phyloP scores from a whole-genome alignment of 2,888 invertebrate genomes.

The Lasioglossum lativentre region DNA sequence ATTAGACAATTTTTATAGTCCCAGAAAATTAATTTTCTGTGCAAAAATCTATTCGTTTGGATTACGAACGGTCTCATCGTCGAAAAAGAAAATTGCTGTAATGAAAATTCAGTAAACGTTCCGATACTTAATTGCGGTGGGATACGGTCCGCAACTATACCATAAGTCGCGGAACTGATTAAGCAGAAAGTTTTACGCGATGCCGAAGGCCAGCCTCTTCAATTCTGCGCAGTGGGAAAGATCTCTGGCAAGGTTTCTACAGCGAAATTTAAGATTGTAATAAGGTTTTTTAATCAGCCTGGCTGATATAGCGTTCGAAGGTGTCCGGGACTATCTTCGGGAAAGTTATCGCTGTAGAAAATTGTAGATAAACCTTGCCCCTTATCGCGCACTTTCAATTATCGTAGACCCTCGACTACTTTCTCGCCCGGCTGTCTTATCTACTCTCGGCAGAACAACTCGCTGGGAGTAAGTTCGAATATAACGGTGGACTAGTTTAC shows the following conservation, averaged over 20 bases:
- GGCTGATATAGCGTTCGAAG: neutral
- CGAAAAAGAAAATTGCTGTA: neutral
- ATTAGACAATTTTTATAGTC: too few relatives aligned
- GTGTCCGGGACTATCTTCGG: neutral
- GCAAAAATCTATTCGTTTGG: neutral
- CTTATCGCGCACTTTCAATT: slow-evolving; percentile 51
- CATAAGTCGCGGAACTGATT: slow-evolving; percentile 18
- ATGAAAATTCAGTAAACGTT: neutral
- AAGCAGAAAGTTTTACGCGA: neutral
- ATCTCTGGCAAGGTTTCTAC: neutral
- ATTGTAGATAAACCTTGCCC: slow-evolving; percentile 24
- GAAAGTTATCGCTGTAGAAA: slow-evolving; percentile 26
- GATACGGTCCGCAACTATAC: neutral
- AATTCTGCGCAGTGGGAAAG: neutral
- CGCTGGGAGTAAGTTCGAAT: neutral
- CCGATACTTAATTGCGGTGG: too few relatives aligned
- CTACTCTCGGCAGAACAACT: slow-evolving; percentile 16
- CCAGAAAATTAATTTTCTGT: too few relatives aligned
- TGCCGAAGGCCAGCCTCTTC: neutral
- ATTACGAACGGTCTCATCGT: neutral
- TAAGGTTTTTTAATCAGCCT: slow-evolving; percentile 10
- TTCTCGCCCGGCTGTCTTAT: slow-evolving; percentile 18
- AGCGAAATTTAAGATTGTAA: neutral
- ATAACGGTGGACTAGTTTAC: slow-evolving; percentile 12
- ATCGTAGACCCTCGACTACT: slow-evolving; percentile 26